Base-by-base conservation (phyloP, 1,140 invertebrate species). In the Steinernema feltiae region DNA sequence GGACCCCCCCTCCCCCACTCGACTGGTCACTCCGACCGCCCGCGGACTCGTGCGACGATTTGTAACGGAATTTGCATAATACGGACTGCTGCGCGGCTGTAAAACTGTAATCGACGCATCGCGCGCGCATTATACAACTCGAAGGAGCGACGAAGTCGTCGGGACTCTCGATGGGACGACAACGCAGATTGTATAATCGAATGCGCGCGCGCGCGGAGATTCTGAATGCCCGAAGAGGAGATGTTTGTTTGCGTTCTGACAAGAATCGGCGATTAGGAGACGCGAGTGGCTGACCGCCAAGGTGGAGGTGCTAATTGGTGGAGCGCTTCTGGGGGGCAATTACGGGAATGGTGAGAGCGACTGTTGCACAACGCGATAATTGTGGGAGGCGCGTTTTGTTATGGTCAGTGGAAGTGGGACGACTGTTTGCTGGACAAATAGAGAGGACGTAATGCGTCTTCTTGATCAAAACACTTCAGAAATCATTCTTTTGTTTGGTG, bases 311-410 rank as follows among this genome's bases (percentile, higher is more conserved):
- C 53, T 7, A 3, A 27, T 3, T 7, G 53, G 24, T 27, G 24
- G 24, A 3, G 53, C 24, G 53, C 12, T 63, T n/a, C 2, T 63
- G 53, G 12, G 24, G 53, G 53, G 24, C 24, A 63, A 63, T 63
- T 63, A 27, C 24, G 53, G 53, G 53, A 63, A 63, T 63, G 7
- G 53, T 12, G 53, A 63, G 24, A 3, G 7, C 15, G 53, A 63
- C 12, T 63, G 53, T 63, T 63, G 53, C 53, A 63, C 53, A 63
- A 63, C 53, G 53, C 7, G 53, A 63, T 63, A 63, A 63, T 63
- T 63, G 53, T 12, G 53, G 53, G 12, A 27, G 53, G 53, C 7
- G 53, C 53, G 53, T n/a, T n/a, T n/a, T n/a, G n/a, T n/a, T n/a
- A n/a, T n/a, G n/a, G n/a, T n/a, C n/a, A n/a, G n/a, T n/a, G n/a